Base-by-base conservation (phyloP, 2,888 invertebrate genomes). In the Drosophila helvetica region DNA sequence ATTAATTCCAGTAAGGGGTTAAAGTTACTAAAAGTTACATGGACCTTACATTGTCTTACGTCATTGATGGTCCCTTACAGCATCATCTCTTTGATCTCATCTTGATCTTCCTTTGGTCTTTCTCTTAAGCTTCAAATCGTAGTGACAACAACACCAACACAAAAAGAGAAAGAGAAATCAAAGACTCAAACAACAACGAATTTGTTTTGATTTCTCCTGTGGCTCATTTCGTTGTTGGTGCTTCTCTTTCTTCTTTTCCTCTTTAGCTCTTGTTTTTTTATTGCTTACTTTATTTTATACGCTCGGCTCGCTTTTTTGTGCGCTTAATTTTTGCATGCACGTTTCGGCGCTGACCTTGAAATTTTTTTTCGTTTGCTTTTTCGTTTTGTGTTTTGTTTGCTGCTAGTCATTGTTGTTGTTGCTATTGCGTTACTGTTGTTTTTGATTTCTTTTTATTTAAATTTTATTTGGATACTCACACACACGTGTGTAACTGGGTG, bases 281-380 rank as follows among this genome's bases (percentile, higher is more conserved):
- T 67, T 72, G 61, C 62, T 71, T 72, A 73, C 71, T 78, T 88
- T 72, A 74, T 75, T 72, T 74, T 72, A 46, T 72, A 64, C 58
- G 62, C 71, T 71, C 70, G 68, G 62, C 71, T 71, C 70, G 72
- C 75, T 74, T 72, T 81, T 75, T 66, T 76, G 66, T 75, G 73
- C 75, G 85, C 87, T 85, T 85, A 86, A 85, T 85, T 86, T 86
- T 86, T 86, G 86, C 89, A 86, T 86, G 86, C 86, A 86, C 86
- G 89, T 86, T 86, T 86, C 74, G 86, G 88, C 78, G 74, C 77
- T 89, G 89, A 86, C 86, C 86, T 86, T 86, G 86, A 86, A 89
- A 74, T 79, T 88, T 88, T 85, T 83, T 79, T 78, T 69, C 66
- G 68, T 87, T 87, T 75, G 70, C 72, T 68, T 86, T 88, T 75